Conservation (phyloP, 1,140 invertebrate genomes). For the Drusus annulatus region DNA sequence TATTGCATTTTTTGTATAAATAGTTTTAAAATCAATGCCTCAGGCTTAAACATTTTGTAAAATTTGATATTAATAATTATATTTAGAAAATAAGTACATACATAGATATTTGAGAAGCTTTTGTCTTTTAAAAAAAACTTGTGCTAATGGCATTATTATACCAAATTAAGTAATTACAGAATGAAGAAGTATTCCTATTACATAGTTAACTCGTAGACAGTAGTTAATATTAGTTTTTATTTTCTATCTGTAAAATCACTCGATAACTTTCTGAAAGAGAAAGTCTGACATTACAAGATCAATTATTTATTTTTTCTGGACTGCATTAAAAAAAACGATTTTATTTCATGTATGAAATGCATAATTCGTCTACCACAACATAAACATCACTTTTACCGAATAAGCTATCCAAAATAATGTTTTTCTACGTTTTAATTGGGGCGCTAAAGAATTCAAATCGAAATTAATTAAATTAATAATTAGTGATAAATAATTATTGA, state of each 20-base stretch:
- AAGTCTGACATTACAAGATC: too few species aligned
- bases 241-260: neutral
- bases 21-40: neutral
- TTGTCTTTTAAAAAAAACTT: constrained; percentile 26
- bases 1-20: constrained; percentile 3
- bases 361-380: too few species aligned
- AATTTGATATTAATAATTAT: constrained; percentile 20
- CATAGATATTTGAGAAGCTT: constrained; percentile 23
- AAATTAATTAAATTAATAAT: too few species aligned
- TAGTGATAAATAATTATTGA: too few species aligned
- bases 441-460: too few species aligned
- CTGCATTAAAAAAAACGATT: too few species aligned
- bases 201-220: neutral
- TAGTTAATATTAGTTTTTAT: neutral
- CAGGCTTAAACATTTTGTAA: constrained; percentile 32
- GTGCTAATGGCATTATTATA: constrained; percentile 35
- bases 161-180: constrained; percentile 14
- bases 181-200: constrained; percentile 16
- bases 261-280: too few species aligned
- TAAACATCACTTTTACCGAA: too few species aligned
- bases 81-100: constrained; percentile 2
- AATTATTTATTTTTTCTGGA: too few species aligned
- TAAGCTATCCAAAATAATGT: too few species aligned
- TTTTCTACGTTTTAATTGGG: too few species aligned
- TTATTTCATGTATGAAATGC: too few species aligned